Conservation (phyloP, 2,113 vertebrate species). For the Zosterops pallidus region DNA sequence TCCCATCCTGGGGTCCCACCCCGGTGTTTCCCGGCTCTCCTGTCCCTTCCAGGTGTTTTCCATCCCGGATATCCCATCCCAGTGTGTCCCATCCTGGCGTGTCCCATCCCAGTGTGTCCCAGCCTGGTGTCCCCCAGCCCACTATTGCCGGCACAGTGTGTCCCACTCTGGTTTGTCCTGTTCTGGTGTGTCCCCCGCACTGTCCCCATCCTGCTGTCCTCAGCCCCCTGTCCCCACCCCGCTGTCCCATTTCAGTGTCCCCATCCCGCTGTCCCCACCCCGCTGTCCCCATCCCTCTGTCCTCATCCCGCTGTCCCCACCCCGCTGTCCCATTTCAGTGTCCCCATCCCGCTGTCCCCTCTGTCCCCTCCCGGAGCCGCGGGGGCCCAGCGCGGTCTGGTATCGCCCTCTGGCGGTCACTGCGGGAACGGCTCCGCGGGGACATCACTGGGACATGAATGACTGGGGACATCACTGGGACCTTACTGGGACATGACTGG, state of each 20-base stretch:
- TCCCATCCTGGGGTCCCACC: rapidly evolving
- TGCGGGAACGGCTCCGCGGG: rapidly evolving
- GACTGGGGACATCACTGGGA: too few species aligned
- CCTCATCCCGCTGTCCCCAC: background rate
- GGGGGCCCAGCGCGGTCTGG: background rate
- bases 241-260: too few species aligned
- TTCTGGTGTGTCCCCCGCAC: background rate
- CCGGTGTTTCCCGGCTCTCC: background rate
- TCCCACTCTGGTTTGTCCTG: background rate
- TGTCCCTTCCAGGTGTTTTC: too few species aligned
- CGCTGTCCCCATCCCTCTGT: background rate
- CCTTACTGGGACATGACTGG: rapidly evolving
- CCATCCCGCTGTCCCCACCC: too few species aligned
- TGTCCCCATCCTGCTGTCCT: background rate
- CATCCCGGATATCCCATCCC: background rate
- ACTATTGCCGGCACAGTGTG: rapidly evolving
- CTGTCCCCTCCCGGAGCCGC: background rate
- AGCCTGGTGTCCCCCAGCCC: rapidly evolving
- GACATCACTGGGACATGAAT: background rate
- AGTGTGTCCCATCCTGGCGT: background rate
- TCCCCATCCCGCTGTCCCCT: too few species aligned
- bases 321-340: background rate
- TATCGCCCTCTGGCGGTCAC: background rate
- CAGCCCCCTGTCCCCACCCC: too few species aligned
- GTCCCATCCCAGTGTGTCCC: background rate